These are phyloP conservation scores for Rhabdophis nuchalis DNA, from an alignment of 2,797 vertebrate genomes.

Conservation along the genomic window DNA sequence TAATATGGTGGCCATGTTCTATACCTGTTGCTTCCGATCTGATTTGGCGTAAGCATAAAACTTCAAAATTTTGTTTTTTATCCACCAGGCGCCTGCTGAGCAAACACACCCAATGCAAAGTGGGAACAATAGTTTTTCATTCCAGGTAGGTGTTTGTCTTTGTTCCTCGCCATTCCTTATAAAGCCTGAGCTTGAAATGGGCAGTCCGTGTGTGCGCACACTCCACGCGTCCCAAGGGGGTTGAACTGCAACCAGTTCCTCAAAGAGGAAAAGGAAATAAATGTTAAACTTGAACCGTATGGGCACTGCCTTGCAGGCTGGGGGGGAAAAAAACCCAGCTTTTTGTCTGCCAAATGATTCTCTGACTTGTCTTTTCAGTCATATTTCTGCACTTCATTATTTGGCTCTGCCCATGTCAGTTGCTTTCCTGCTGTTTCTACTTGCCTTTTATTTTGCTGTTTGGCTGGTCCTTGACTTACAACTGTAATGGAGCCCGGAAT, in stretches of 20 bases:
- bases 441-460: too few species aligned
- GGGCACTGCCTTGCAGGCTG: too few species aligned
- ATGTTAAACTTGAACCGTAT: neutral
- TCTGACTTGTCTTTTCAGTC: too few species aligned
- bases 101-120: slow-evolving; percentile 58
- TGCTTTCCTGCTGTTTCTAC: too few species aligned
- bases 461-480: too few species aligned
- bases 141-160: slow-evolving; percentile 65
- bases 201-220: neutral
- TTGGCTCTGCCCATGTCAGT: too few species aligned
- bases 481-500: too few species aligned
- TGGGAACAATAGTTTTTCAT: slow-evolving; percentile 55
- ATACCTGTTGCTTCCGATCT: neutral
- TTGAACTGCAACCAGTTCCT: neutral
- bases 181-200: neutral
- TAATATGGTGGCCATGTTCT: neutral
- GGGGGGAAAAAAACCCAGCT: too few species aligned
- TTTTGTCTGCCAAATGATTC: too few species aligned
- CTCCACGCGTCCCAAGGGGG: neutral
- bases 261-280: neutral
- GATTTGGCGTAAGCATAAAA: neutral
- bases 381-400: too few species aligned
- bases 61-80: neutral
- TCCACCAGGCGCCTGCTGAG: slow-evolving; percentile 55
- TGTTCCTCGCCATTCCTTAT: neutral